Evolutionary conservation across 2,888 invertebrate species (phyloP), one percentile per base, ranked within the genome.

Genomic region (Lochmaea capreae): DNA sequence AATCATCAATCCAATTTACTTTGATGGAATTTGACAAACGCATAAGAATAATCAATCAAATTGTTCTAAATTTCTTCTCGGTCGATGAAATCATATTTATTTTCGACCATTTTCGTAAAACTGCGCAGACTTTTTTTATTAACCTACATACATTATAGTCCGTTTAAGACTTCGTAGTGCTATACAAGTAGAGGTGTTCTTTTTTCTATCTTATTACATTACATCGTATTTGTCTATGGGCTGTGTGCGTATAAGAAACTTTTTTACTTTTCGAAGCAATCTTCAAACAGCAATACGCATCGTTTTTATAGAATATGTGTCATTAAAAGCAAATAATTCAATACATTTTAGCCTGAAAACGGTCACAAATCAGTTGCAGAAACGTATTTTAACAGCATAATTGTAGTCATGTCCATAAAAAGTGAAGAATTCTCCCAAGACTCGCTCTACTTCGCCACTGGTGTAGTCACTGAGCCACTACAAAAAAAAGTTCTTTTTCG

Each of bases 181-280:
- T 79, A 80, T 81, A 80, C 80, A 82, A 79, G 74, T 77, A 78
- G 76, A 77, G 75, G 77, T 80, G 81, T 78, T 73, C 75, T 69
- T 79, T 77, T 46, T 67, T 70, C 77, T 81, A 81, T 71, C 42
- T 79, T 80, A 81, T 79, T 81, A 74, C 75, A 78, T 79, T 80
- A 79, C 75, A 74, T 79, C 80, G 82, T 84, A 85, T 85, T 85
- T 85, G 84, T 85, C 84, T 85, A 84, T 82, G 85, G 84, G 84
- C 84, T 83, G 83, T 86, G 86, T 84, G 86, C 85, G 85, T 85
- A 84, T 76, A 71, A 75, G 73, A 67, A 46, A 46, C 75, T 77
- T 73, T 74, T 54, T 54, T 71, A 79, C 78, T 74, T 71, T 79
- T 78, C 79, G 78, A 79, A 79, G 79, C 80, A 74, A 73, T 77